Evolutionary conservation across 1,140 invertebrate genomes (phyloP).

Genomic region (Drosophila ogumai): DNA sequence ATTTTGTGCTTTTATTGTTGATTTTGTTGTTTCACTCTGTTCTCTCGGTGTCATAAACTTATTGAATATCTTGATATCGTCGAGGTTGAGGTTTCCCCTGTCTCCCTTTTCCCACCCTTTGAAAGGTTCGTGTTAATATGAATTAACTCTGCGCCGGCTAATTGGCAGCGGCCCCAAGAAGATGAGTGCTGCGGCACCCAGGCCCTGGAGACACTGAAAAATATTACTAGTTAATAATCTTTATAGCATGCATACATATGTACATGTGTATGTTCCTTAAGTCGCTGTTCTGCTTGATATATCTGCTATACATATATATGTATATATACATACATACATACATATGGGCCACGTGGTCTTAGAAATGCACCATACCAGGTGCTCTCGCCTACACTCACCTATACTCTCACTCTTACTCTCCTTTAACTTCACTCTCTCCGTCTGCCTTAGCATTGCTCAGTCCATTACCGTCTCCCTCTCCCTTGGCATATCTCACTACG

Average conservation of each 20-base stretch:
- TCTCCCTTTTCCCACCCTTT: neutral
- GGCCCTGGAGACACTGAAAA: neutral
- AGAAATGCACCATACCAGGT: neutral
- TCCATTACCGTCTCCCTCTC: no score
- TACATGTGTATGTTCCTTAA: no score
- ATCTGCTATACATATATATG: no score
- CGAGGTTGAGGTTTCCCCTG: neutral
- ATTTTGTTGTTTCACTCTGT: conserved; percentile 10
- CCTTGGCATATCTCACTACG: no score
- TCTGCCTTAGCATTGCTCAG: neutral
- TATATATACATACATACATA: no score
- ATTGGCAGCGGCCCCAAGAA: conserved; percentile 54
- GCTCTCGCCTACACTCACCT: neutral
- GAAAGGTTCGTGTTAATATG: conserved; percentile 41
- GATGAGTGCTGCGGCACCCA: conserved; percentile 27
- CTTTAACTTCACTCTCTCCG: neutral
- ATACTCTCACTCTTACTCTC: neutral
- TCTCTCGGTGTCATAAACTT: conserved; percentile 64
- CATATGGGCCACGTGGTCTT: no score
- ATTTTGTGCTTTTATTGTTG: neutral
- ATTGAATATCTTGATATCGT: conserved; percentile 72
- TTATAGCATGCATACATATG: no score
- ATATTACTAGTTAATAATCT: neutral
- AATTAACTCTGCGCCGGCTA: conserved; percentile 37
- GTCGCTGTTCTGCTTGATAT: no score